phyloP scores from a whole-genome alignment of 2,888 invertebrate genomes.

The Apomyelois bistriatella region DNA sequence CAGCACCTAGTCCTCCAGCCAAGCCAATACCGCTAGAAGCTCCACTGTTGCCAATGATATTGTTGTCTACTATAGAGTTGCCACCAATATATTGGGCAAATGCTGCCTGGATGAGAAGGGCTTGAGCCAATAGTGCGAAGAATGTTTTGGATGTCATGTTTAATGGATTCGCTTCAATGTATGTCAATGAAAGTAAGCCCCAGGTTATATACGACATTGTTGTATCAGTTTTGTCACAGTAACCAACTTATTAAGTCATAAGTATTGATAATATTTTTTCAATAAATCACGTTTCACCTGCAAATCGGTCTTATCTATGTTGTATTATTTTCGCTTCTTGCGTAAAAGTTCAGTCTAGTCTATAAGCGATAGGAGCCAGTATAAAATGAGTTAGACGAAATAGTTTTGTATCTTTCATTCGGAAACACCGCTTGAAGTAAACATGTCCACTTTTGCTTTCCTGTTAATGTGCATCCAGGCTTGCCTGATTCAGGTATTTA shows the following conservation, averaged over 20 bases:
- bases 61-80: not conserved
- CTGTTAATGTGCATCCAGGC: constrained; percentile 34
- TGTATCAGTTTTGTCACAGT: not conserved
- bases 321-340: no score
- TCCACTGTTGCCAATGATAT: not conserved
- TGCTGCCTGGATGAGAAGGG: constrained; percentile 15
- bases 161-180: no score
- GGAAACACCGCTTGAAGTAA: constrained; percentile 2
- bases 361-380: no score
- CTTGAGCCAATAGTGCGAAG: constrained; percentile 11
- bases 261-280: not conserved
- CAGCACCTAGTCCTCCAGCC: not conserved
- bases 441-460: constrained; percentile 34
- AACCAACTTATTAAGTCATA: not conserved
- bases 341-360: no score
- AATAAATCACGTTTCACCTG: not conserved
- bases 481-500: constrained; percentile 35
- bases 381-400: no score
- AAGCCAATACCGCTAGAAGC: not conserved
- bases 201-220: no score
- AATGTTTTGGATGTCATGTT: constrained; percentile 12
- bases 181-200: no score
- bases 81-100: not conserved
- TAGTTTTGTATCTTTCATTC: not conserved
- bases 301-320: not conserved